Conservation (phyloP, 1,140 invertebrate species). For the Lepidurus apus region DNA sequence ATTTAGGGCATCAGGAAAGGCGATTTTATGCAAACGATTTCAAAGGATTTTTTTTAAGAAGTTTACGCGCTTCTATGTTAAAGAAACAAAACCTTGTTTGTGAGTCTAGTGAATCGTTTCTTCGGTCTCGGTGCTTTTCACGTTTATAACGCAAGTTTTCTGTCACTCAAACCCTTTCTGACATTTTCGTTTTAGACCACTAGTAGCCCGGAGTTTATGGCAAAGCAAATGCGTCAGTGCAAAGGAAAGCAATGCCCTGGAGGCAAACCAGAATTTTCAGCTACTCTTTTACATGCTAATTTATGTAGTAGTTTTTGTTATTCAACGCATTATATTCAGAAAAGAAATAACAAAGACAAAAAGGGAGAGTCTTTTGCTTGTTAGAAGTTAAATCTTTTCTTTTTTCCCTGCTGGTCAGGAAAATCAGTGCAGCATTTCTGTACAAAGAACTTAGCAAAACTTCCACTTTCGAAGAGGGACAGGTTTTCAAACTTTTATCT, state of each 20-base stretch:
- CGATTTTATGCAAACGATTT: slow-evolving; percentile 3
- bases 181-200: not conserved
- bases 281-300: not conserved
- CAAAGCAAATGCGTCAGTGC: slow-evolving; percentile 1
- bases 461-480: not conserved
- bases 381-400: slow-evolving; percentile 1
- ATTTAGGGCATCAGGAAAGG: not conserved
- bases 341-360: not conserved
- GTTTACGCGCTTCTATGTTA: not conserved
- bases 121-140: not conserved
- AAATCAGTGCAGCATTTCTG: slow-evolving; percentile 16
- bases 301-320: not conserved
- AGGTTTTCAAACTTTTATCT: not conserved
- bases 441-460: not conserved
- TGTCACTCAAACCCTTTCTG: not conserved
- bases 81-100: not conserved
- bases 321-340: not conserved
- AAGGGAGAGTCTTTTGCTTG: not conserved
- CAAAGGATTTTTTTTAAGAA: not conserved
- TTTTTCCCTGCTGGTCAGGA: slow-evolving; percentile 17
- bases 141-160: not conserved
- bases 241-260: slow-evolving; percentile 8
- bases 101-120: not conserved
- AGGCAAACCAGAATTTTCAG: not conserved
- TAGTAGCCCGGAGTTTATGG: not conserved